These are phyloP conservation scores for Gallinago jamesoni DNA, from an alignment of 2,113 vertebrate genomes.

Conservation along the genomic window DNA sequence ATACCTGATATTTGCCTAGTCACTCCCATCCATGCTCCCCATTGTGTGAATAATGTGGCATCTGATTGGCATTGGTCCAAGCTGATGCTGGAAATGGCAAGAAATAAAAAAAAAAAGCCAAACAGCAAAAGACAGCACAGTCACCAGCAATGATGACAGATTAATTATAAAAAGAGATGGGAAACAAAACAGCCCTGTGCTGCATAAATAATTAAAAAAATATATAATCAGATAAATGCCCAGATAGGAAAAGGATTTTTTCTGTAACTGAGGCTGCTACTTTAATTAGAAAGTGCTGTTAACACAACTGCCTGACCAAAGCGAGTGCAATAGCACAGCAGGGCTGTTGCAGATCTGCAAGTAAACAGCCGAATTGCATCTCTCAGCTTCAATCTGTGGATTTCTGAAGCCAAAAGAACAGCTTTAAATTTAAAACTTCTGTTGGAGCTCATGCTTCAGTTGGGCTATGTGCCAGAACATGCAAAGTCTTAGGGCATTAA, in stretches of 20 bases:
- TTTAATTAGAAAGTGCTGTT: slow-evolving; percentile 44
- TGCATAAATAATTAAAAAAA: neutral
- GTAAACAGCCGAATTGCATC: slow-evolving; percentile 38
- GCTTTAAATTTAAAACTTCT: slow-evolving; percentile 60
- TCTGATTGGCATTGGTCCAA: neutral
- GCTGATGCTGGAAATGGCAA: neutral
- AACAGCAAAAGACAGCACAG: neutral
- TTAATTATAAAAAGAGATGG: neutral
- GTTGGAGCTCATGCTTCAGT: slow-evolving; percentile 32
- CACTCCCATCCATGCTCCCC: neutral
- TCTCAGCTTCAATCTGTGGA: slow-evolving; percentile 7
- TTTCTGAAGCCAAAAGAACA: slow-evolving; percentile 47
- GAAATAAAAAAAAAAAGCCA: neutral
- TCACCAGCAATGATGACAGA: neutral
- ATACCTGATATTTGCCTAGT: neutral
- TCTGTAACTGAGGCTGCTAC: neutral
- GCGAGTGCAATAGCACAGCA: neutral
- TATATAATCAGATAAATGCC: neutral
- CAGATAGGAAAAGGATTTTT: slow-evolving; percentile 25
- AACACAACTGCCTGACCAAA: neutral
- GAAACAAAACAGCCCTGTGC: neutral
- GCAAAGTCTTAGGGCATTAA: slow-evolving; percentile 11
- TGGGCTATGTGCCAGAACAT: slow-evolving; percentile 34
- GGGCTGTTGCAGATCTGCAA: slow-evolving; percentile 27
- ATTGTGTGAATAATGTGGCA: neutral